A percentile compares a stretch with the other conserved stretches of the same genome.
These are phyloP conservation scores for Caenorhabditis imperialis DNA, from an alignment of 2,888 invertebrate genomes.

Conservation along the genomic window DNA sequence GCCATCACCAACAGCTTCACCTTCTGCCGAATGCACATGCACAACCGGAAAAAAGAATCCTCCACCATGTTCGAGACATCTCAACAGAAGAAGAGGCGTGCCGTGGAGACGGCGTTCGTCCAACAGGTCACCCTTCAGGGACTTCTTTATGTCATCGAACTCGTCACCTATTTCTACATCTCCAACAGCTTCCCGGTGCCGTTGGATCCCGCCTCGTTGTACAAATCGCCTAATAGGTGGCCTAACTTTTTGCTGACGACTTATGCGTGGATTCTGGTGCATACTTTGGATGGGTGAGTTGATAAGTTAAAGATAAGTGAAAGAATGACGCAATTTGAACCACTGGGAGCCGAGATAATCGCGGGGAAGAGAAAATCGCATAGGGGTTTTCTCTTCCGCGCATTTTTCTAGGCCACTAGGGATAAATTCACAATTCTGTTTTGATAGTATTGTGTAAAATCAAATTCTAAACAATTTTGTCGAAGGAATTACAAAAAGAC, in stretches of 20 bases:
- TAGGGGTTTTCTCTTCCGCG: too few species aligned
- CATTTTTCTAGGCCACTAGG: too few species aligned
- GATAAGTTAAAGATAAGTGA: neutral
- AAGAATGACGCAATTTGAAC: too few species aligned
- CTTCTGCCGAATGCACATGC: slow-evolving; percentile 62
- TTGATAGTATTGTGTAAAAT: too few species aligned
- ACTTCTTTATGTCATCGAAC: slow-evolving; percentile 59
- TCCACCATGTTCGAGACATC: slow-evolving; percentile 53
- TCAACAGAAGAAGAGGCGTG: slow-evolving; percentile 56
- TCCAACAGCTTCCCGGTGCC: slow-evolving; percentile 49
- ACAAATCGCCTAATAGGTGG: slow-evolving; percentile 56
- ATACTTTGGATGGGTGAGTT: slow-evolving; percentile 60
- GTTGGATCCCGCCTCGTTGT: slow-evolving; percentile 10
- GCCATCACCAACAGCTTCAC: slow-evolving; percentile 59
- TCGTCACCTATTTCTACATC: slow-evolving; percentile 63
- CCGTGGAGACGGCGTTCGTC: slow-evolving; percentile 61
- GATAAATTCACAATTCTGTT: too few species aligned
- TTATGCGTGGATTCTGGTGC: slow-evolving; percentile 62
- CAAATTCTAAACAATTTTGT: too few species aligned
- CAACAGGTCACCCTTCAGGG: slow-evolving; percentile 65
- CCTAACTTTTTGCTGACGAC: slow-evolving; percentile 66
- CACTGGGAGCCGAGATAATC: too few species aligned
- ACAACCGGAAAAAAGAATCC: slow-evolving; percentile 56
- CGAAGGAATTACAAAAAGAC: too few species aligned
- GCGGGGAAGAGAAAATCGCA: too few species aligned